Conservation (phyloP, 2,797 vertebrate species). For the Pseudocheirus occidentalis region DNA sequence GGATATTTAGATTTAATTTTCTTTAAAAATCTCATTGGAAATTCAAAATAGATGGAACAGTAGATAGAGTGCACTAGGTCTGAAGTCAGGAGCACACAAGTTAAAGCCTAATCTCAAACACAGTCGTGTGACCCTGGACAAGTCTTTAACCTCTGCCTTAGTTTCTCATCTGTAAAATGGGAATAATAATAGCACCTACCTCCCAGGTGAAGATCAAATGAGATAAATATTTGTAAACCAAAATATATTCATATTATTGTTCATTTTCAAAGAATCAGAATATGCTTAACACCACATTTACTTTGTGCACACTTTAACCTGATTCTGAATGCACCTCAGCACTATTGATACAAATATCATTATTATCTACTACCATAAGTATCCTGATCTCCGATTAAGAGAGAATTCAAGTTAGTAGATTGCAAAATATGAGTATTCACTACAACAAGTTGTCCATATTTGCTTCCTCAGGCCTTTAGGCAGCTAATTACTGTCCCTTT, state of each 20-base stretch:
- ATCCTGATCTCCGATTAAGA: neutral
- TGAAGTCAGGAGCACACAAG: neutral
- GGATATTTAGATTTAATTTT: conserved; percentile 20
- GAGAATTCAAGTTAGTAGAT: neutral
- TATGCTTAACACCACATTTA: conserved; percentile 9
- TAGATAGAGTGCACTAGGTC: neutral
- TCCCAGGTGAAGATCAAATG: neutral
- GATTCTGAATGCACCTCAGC: conserved; percentile 19
- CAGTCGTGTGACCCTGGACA: neutral
- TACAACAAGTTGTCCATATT: neutral
- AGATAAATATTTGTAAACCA: neutral
- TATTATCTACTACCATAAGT: neutral
- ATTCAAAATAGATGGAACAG: too few relatives aligned
- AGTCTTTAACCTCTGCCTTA: neutral
- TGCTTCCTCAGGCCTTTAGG: neutral
- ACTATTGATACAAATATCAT: neutral
- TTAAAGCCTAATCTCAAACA: neutral
- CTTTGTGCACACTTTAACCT: conserved; percentile 13
- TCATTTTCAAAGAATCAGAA: conserved; percentile 43
- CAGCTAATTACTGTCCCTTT: conserved; percentile 7
- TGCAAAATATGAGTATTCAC: neutral
- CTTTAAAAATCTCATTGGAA: too few relatives aligned
- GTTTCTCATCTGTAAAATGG: neutral
- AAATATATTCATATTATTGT: neutral
- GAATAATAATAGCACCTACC: neutral